phyloP scores from a whole-genome alignment of 2,113 vertebrate species.

The Otis tarda region DNA sequence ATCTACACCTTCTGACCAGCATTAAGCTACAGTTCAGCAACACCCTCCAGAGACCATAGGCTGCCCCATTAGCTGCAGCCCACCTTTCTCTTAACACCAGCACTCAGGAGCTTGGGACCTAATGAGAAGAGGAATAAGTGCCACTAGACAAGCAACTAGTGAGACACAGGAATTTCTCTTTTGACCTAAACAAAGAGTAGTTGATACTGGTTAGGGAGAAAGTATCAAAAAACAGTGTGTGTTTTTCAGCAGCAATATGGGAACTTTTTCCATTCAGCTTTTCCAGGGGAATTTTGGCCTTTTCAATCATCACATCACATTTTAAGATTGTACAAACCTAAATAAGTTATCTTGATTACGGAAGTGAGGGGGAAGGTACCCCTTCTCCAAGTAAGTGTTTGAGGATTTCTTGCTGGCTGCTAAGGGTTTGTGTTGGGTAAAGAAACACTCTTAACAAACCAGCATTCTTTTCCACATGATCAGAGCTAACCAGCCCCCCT shows the following conservation, averaged over 20 bases:
- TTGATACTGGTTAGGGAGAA: neutral
- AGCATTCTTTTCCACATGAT: conserved; percentile 85
- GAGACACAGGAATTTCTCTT: neutral
- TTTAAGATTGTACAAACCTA: conserved; percentile 70
- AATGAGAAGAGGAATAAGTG: neutral
- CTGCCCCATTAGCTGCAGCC: neutral
- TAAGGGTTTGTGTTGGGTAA: conserved; percentile 73
- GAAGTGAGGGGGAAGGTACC: conserved; percentile 48
- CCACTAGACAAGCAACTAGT: neutral
- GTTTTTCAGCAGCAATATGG: conserved; percentile 36
- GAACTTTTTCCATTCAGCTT: neutral
- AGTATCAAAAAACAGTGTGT: neutral
- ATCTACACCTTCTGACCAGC: neutral
- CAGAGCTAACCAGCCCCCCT: conserved; percentile 92
- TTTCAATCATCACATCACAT: conserved; percentile 64
- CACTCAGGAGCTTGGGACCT: neutral
- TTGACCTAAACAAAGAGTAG: conserved; percentile 2
- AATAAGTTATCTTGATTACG: conserved; percentile 67
- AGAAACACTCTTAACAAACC: conserved; percentile 79
- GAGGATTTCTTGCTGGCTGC: conserved; percentile 74
- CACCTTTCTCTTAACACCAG: neutral
- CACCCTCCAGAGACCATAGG: neutral
- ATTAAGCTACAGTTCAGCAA: neutral
- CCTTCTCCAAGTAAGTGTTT: conserved; percentile 67
- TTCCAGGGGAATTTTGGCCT: conserved; percentile 58